These are phyloP conservation scores for Galemys pyrenaicus DNA, from an alignment of 2,113 vertebrate species.

Conservation along the genomic window DNA sequence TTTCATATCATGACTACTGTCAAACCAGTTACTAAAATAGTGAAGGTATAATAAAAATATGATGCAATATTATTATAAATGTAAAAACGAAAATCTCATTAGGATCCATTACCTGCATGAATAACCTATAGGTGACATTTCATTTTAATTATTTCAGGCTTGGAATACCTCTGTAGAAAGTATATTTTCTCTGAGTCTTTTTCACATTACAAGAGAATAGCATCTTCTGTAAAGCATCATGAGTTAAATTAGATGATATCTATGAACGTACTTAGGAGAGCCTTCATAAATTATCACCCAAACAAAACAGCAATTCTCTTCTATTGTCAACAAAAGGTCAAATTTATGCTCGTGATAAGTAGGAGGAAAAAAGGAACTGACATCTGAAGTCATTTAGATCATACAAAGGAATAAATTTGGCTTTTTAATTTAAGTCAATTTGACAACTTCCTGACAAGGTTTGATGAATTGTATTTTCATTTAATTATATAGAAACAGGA, in stretches of 20 bases:
- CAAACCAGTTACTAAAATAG: constrained; percentile 46
- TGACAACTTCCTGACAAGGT: constrained; percentile 38
- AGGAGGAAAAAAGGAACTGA: neutral
- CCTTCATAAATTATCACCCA: neutral
- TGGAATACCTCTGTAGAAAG: neutral
- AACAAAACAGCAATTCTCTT: neutral
- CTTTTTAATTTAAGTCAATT: constrained; percentile 37
- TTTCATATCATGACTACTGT: constrained; percentile 9
- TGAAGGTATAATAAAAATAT: constrained; percentile 47
- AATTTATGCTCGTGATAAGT: neutral
- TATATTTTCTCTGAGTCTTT: neutral
- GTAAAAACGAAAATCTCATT: constrained; percentile 34
- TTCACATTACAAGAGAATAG: neutral
- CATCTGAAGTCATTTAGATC: neutral
- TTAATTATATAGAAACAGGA: constrained; percentile 51
- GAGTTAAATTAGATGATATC: neutral
- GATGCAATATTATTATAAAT: constrained; percentile 34
- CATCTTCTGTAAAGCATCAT: neutral
- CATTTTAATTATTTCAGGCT: neutral
- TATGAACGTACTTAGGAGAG: neutral
- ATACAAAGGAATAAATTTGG: constrained; percentile 17
- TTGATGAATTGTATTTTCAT: constrained; percentile 2
- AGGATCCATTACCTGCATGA: constrained; percentile 1
- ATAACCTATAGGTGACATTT: neutral
- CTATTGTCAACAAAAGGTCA: neutral